These are phyloP conservation scores for Subanguina moxae DNA, from an alignment of 1,140 invertebrate genomes.

Conservation along the genomic window DNA sequence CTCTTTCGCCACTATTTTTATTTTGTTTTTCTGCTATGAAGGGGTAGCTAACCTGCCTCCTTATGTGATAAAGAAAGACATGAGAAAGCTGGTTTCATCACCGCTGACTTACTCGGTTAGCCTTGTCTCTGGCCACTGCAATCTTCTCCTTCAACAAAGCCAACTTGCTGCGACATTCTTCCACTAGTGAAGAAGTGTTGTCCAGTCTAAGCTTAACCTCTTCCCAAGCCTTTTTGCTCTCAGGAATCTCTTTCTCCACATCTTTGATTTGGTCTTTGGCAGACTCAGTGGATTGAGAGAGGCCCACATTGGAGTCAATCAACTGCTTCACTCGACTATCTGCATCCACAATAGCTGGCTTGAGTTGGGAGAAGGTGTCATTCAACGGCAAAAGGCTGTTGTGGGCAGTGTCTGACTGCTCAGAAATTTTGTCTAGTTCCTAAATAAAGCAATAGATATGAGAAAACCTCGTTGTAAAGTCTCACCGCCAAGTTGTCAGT, in stretches of 20 bases:
- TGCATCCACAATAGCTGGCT: neutral
- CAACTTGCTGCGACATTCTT: slow-evolving; percentile 24
- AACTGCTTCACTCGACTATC: slow-evolving; percentile 18
- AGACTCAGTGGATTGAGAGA: slow-evolving; percentile 15
- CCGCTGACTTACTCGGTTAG: slow-evolving; percentile 64
- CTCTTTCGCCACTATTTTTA: too few relatives aligned
- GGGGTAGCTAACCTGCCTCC: too few relatives aligned
- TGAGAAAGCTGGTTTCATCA: too few relatives aligned
- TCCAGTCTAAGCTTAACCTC: slow-evolving; percentile 12
- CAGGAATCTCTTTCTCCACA: slow-evolving; percentile 20
- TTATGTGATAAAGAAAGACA: too few relatives aligned
- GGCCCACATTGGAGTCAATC: slow-evolving; percentile 17
- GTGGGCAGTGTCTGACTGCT: slow-evolving; percentile 12
- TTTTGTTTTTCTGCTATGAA: too few relatives aligned
- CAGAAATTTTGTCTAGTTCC: slow-evolving; percentile 19
- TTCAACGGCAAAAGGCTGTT: slow-evolving; percentile 20
- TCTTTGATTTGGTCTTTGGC: slow-evolving; percentile 32
- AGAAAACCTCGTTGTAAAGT: neutral
- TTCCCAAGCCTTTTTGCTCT: slow-evolving; percentile 17
- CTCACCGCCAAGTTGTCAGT: slow-evolving; percentile 2
- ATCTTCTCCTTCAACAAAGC: slow-evolving; percentile 69
- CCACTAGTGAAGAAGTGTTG: slow-evolving; percentile 15
- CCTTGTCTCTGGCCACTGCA: slow-evolving; percentile 72
- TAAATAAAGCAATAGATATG: neutral
- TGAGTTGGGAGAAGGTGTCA: slow-evolving; percentile 15